Evolutionary conservation across 2,888 invertebrate genomes (phyloP).

Genomic region (Agonopterix subpropinquella): DNA sequence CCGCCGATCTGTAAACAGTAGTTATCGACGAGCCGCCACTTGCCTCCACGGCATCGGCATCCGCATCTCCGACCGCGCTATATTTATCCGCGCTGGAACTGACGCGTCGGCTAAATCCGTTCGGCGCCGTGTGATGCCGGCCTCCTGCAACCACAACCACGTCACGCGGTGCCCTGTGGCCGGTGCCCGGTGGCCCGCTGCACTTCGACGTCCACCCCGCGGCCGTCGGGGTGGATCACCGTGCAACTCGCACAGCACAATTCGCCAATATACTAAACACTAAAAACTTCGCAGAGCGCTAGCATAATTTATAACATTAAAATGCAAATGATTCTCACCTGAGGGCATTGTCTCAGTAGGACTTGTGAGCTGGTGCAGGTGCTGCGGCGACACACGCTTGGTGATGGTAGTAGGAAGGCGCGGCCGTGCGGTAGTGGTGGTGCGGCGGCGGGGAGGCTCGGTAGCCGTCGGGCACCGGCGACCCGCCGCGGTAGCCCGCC

Average conservation of each 20-base stretch:
- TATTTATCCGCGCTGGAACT: constrained; percentile 70
- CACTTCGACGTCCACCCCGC: constrained; percentile 31
- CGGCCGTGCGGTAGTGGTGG: constrained; percentile 65
- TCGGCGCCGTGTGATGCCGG: constrained; percentile 65
- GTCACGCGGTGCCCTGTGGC: constrained; percentile 34
- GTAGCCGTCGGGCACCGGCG: constrained; percentile 57
- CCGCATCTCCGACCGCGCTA: constrained; percentile 67
- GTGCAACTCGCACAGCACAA: constrained; percentile 50
- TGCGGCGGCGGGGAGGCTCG: constrained; percentile 63
- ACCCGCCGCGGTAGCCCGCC: constrained; percentile 66
- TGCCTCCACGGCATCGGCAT: constrained; percentile 63
- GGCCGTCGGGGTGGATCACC: constrained; percentile 35
- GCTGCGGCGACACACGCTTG: constrained; percentile 77
- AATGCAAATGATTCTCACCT: constrained; percentile 39
- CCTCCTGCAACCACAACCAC: constrained; percentile 72
- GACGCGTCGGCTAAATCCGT: constrained; percentile 69
- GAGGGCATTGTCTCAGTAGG: constrained; percentile 61
- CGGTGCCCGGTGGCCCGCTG: constrained; percentile 25
- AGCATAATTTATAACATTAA: constrained; percentile 14
- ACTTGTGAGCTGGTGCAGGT: constrained; percentile 66
- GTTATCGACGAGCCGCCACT: constrained; percentile 70
- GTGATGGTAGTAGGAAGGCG: constrained; percentile 72
- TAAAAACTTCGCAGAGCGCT: constrained; percentile 44
- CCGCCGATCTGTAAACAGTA: constrained; percentile 72
- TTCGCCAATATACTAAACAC: constrained; percentile 45